Base-by-base conservation (phyloP, 2,113 vertebrate species). In the Telmatochromis sp. region DNA sequence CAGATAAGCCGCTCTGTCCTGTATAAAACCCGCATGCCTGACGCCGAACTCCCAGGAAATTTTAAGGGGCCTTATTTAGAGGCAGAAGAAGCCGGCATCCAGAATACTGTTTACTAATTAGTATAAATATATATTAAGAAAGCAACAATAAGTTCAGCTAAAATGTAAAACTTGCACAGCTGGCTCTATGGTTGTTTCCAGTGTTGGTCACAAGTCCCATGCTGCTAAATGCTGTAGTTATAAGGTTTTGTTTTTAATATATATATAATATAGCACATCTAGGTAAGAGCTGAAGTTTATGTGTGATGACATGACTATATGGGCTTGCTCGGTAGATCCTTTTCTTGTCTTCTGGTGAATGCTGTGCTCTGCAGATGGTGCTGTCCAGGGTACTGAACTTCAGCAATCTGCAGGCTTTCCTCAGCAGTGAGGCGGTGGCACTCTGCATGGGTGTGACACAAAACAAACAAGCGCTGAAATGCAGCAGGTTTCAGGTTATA, bases 371-470 rank as follows among this genome's bases (percentile, higher is more conserved):
- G 73, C 68, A 78, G 75, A n/a, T 35, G 84, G 86, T 60, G 79
- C 95, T 96, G 83, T 96, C 95, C 94, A 83, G 37, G 91, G 94
- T 95, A 84, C 94, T 95, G 94, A 95, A 94, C 85, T 87, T 81
- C 33, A 86, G 63, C 73, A 55, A 55, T 26, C 78, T 47, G 57
- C 55, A 47, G 75, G 5, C 68, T 54, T 73, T 35, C 78, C 58
- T 83, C 81, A 31, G 42, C 84, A 84, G 82, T 40, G 7, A 82
- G 80, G 75, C 84, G 26, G 63, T 57, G 33, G 81, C 83, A 86
- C 15, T 55, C 31, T 81, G 83, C 87, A 89, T 89, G 92, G 91
- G 93, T 85, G 93, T 94, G 91, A 87, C 89, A n/a, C 26, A 80
- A 82, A 79, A 89, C 89, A 87, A 91, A 87, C 86, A 80, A 78